Conservation (phyloP, 2,113 vertebrate species). For the Furnarius figulus region DNA sequence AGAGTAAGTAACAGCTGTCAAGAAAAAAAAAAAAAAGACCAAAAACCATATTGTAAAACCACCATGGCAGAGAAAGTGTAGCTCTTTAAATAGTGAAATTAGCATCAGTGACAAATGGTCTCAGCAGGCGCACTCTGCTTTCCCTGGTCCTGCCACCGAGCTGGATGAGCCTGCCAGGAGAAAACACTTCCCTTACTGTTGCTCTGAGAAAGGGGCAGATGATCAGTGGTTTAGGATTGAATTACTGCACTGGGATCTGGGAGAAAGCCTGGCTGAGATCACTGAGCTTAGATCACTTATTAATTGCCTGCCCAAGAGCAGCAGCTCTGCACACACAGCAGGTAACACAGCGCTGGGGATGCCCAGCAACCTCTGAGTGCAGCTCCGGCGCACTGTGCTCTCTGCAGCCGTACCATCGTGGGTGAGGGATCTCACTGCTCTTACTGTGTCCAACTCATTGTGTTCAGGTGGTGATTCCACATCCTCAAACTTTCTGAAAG, state of each 20-base stretch:
- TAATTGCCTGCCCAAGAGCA: background rate
- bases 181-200: background rate
- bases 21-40: background rate
- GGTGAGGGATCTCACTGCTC: background rate
- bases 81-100: background rate
- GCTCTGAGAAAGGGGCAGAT: background rate
- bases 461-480: background rate
- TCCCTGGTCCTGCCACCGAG: background rate
- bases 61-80: background rate
- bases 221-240: background rate
- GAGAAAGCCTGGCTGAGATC: background rate
- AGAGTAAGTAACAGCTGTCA: background rate
- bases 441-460: accelerated
- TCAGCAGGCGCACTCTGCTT: background rate
- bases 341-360: accelerated
- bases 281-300: background rate
- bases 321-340: background rate
- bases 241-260: background rate
- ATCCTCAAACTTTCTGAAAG: background rate
- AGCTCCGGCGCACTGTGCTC: background rate
- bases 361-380: background rate
- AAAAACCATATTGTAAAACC: background rate
- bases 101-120: background rate
- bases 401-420: background rate
- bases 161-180: background rate